Evolutionary conservation across 1,140 invertebrate species (phyloP).

Genomic region (Batillaria attramentaria): DNA sequence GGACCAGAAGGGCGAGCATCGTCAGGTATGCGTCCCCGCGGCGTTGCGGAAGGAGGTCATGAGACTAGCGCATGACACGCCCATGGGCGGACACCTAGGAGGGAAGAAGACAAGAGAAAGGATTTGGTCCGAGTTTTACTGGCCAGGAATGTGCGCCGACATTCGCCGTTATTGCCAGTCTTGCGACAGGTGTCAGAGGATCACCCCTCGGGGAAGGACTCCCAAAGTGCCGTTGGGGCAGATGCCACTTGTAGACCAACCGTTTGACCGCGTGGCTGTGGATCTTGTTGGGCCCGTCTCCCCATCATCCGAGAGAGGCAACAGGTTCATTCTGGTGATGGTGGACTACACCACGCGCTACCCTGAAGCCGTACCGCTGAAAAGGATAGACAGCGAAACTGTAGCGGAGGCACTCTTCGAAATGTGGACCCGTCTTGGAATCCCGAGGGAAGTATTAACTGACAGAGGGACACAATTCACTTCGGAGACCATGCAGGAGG

Average conservation of each 20-base stretch:
- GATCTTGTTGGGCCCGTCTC: constrained; percentile 43
- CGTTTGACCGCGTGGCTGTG: constrained; percentile 48
- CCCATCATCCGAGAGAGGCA: constrained; percentile 35
- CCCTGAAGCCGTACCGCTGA: constrained; percentile 38
- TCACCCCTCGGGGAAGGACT: constrained; percentile 4
- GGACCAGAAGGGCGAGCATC: too few species aligned
- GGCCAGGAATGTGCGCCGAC: constrained; percentile 28
- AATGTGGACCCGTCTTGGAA: constrained; percentile 68
- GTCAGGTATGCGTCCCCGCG: too few species aligned
- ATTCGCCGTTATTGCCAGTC: constrained; percentile 19
- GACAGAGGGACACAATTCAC: constrained; percentile 43
- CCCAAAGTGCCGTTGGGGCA: constrained; percentile 29
- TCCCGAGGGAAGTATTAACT: constrained; percentile 58
- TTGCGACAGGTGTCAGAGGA: constrained; percentile 40
- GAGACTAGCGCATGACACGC: constrained; percentile 31
- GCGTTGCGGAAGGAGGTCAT: too few species aligned
- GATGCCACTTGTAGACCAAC: constrained; percentile 39
- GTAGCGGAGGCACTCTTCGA: constrained; percentile 40
- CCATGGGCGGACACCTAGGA: constrained; percentile 27
- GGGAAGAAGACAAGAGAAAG: constrained; percentile 18
- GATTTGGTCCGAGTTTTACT: constrained; percentile 31
- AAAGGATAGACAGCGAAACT: constrained; percentile 31
- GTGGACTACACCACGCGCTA: constrained; percentile 45
- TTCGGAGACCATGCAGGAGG: constrained; percentile 33
- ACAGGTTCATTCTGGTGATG: constrained; percentile 44